phyloP scores from a whole-genome alignment of 2,113 vertebrate species.

The Thamnaconus septentrionalis region DNA sequence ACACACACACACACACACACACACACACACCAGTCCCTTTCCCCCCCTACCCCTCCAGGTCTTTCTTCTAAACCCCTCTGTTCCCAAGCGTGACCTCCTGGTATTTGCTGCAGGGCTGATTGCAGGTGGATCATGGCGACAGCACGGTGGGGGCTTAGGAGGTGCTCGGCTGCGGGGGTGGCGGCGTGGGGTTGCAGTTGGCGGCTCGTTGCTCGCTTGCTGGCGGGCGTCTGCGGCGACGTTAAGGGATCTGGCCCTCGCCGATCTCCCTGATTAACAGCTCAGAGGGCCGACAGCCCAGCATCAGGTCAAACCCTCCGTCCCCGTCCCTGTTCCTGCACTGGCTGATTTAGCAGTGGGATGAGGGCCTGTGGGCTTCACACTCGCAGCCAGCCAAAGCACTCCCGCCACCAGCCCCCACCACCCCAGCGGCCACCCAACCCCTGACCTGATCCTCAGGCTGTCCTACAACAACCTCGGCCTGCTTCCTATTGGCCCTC shows the following conservation, averaged over 20 bases:
- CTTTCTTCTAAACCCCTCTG: slow-evolving; percentile 7
- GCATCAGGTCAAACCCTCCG: slow-evolving; percentile 30
- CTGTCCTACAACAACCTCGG: not conserved
- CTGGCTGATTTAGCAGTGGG: slow-evolving; percentile 52
- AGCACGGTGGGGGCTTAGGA: slow-evolving; percentile 56
- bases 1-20: too few relatives aligned
- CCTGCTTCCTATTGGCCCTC: slow-evolving; percentile 24
- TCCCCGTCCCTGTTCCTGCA: slow-evolving; percentile 49
- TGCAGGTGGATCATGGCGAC: slow-evolving; percentile 54
- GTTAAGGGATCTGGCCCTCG: slow-evolving; percentile 50
- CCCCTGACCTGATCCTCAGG: slow-evolving; percentile 12
- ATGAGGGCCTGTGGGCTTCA: slow-evolving; percentile 50
- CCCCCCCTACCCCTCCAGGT: not conserved
- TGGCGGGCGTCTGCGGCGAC: slow-evolving; percentile 56
- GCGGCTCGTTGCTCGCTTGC: slow-evolving; percentile 22
- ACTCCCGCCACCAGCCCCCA: slow-evolving; percentile 10
- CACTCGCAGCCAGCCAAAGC: slow-evolving; percentile 30
- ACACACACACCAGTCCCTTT: too few relatives aligned
- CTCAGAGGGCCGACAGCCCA: slow-evolving; percentile 59
- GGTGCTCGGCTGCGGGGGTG: slow-evolving; percentile 34
- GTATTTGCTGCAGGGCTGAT: slow-evolving; percentile 57
- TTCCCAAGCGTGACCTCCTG: not conserved
- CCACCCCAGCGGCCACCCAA: slow-evolving; percentile 6
- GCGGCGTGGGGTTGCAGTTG: slow-evolving; percentile 54
- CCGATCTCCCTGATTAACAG: slow-evolving; percentile 68